Percentiles rank a stretch among this genome's conserved stretches.
Conservation (phyloP, 2,113 vertebrate genomes). For the Corythaixoides concolor region DNA sequence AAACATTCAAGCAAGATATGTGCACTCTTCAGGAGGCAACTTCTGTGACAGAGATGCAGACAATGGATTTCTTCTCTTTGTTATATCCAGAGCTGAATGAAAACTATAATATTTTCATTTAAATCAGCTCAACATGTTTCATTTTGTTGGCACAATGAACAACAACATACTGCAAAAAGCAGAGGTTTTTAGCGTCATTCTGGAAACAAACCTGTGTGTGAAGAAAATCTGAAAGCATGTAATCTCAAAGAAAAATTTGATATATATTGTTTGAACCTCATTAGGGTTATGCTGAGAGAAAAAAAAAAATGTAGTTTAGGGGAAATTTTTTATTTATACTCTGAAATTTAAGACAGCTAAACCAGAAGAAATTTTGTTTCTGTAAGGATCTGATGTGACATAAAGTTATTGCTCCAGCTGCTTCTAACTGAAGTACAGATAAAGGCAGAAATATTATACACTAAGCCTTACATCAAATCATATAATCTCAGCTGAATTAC, state of each 20-base stretch:
- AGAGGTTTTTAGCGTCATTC: background rate
- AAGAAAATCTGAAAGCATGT: background rate
- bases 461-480: background rate
- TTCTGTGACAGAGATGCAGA: background rate
- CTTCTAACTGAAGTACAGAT: background rate
- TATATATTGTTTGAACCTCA: background rate
- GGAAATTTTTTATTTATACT: background rate
- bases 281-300: background rate
- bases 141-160: background rate
- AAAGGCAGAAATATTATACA: background rate
- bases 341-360: conserved; percentile 9
- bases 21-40: background rate
- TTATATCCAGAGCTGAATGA: background rate
- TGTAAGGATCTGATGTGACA: background rate
- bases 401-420: background rate
- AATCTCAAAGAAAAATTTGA: background rate
- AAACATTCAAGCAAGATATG: background rate
- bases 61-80: background rate
- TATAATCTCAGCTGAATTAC: background rate
- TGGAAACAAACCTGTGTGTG: background rate
- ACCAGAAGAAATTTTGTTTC: background rate
- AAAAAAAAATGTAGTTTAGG: background rate
- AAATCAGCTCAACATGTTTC: background rate
- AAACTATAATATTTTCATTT: background rate
- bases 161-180: background rate